Evolutionary conservation across 1,140 invertebrate species (phyloP).

Genomic region (silkworm (Bombyx mori)): ASM3026992v2 NC_085111.1:3732001-3732500

Average conservation of each 20-base stretch:
- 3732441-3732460: no score
- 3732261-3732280: no score
- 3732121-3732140: conserved; percentile 9
- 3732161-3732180: background rate
- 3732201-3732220: conserved; percentile 1
- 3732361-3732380: no score
- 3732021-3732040: conserved; percentile 39
- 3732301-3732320: no score
- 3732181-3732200: conserved; percentile 2
- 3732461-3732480: no score
- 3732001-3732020: conserved; percentile 49
- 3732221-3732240: conserved; percentile 1
- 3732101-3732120: conserved; percentile 13
- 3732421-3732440: no score
- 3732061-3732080: conserved; percentile 24
- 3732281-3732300: no score
- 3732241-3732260: background rate
- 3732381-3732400: no score
- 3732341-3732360: no score
- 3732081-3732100: conserved; percentile 19
- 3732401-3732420: no score
- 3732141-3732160: conserved; percentile 2
- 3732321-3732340: no score
- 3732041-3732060: conserved; percentile 40
- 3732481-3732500: no score